Percentiles rank a stretch among this genome's conserved stretches.
Evolutionary conservation across 1,140 invertebrate genomes (phyloP).

Genomic region (Hyles vespertilio): DNA sequence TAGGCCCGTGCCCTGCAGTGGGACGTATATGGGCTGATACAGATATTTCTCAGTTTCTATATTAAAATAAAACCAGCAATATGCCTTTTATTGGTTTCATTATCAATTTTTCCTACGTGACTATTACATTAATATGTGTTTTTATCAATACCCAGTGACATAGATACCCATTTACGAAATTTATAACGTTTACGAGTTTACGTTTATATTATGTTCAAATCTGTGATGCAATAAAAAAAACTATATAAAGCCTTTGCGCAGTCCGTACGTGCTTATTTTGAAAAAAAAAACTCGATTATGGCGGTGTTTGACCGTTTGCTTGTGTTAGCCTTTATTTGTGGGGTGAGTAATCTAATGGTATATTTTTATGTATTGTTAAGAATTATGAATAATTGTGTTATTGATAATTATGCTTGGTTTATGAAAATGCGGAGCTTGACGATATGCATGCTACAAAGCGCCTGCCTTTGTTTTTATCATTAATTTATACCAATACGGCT

Average conservation of each 20-base stretch:
- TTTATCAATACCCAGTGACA: background rate
- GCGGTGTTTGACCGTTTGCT: slow-evolving; percentile 1
- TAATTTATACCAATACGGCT: too few species aligned
- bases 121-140: slow-evolving; percentile 1
- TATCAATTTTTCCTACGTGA: slow-evolving; percentile 8
- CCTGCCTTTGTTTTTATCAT: too few species aligned
- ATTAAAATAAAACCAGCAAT: too few species aligned
- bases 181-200: background rate
- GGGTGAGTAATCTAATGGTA: slow-evolving; percentile 2
- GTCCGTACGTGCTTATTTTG: slow-evolving; percentile 4
- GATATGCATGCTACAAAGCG: too few species aligned
- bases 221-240: slow-evolving; percentile 4
- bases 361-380: background rate
- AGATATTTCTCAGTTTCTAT: too few species aligned
- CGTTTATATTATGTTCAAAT: slow-evolving; percentile 7
- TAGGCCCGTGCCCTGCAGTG: too few species aligned
- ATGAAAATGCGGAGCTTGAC: too few species aligned
- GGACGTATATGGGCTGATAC: too few species aligned
- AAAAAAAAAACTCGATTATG: slow-evolving; percentile 1
- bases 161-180: slow-evolving; percentile 7
- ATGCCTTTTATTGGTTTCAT: background rate
- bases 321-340: slow-evolving; percentile 2
- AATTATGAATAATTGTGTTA: background rate
- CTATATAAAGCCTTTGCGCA: slow-evolving; percentile 10
- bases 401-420: too few species aligned